Evolutionary conservation across 2,797 vertebrate genomes (phyloP), one percentile per base, ranked within the genome.

Genomic region (Malurus splendens): DNA sequence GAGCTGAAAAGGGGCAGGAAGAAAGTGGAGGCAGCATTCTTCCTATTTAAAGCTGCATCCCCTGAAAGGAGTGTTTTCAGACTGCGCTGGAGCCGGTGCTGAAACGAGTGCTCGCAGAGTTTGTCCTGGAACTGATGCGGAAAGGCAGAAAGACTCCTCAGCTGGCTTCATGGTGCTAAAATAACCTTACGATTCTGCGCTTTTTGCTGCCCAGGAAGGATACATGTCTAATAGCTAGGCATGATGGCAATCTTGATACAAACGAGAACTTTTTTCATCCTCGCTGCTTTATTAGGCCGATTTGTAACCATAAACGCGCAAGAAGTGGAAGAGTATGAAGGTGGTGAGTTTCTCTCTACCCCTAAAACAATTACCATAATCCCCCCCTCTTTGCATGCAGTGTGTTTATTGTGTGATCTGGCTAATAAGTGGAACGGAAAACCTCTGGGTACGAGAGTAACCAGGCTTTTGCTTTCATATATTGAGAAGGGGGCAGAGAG

Each of bases 11-110:
- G 97, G 97, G 98, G 97, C 98, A 97, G 97, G 97, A 97, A 98
- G 98, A 98, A 97, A 98, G 98, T 97, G 98, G 98, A 97, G 98
- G 98, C 98, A 98, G 98, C 98, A 98, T 99, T 99, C 98, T 98
- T 99, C 98, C 98, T 98, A 98, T 98, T 99, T 98, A 98, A 99
- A 99, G 98, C 98, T 98, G 98, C 98, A 97, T 98, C 97, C 97
- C 98, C 97, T 97, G 96, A 96, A 96, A 97, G 97, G 98, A 97
- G 96, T 89, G 96, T 97, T 97, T 96, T 96, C 96, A 97, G 98
- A 98, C 97, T 97, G 98, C 97, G 97, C 96, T 96, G 98, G 98
- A 98, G 98, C 97, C 96, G 97, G 98, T 97, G 97, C 98, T 98
- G 97, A 97, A 97, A 96, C 85, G 90, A 97, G 91, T 94, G 71